Evolutionary conservation across 2,113 vertebrate species (phyloP), one percentile per base, ranked within the genome.

Genomic region (Sterrhoptilus dennistouni): DNA sequence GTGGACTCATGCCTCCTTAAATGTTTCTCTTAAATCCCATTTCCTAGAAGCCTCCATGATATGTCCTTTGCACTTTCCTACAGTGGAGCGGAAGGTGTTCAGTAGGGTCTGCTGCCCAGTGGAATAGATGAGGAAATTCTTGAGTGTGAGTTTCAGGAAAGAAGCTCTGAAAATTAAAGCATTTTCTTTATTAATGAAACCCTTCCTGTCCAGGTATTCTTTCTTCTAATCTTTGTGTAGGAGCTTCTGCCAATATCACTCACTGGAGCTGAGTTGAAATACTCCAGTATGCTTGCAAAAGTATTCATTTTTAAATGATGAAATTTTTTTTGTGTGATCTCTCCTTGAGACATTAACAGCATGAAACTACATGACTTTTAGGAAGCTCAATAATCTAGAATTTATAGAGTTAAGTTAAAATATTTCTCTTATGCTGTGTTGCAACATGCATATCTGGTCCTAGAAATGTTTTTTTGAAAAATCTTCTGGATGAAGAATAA

Each of bases 401-500:
- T 87, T 97, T 96, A 93, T 74, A 63, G 93, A 97, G 92, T 97
- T 97, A 97, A 96, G 77, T 82, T 96, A 83, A 96, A 97, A 42
- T 92, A 89, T 97, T 97, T 94, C 89, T 92, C 88, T 89, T 89
- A 69, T 74, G 78, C 56, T 97, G 80, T 97, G 94, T 97, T 98
- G 95, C 90, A 95, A 82, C 93, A 92, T 82, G 82, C 31, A 5
- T 94, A 96, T 96, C 93, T 53, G 65, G 79, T 90, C 92, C 83
- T 96, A 94, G 88, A 96, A 95, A 92, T 95, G 57, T 59, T 63
- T 72, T 72, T 44, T 54, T 49, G 36, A 57, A 86, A 97, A 90
- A 40, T 74, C 90, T 92, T 92, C 80, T 97, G 80, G 95, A 93
- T 96, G 95, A 95, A 95, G 92, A 96, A 96, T 96, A 97, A 97